Conservation (phyloP, 2,888 invertebrate genomes). For the Apodemia zela region DNA sequence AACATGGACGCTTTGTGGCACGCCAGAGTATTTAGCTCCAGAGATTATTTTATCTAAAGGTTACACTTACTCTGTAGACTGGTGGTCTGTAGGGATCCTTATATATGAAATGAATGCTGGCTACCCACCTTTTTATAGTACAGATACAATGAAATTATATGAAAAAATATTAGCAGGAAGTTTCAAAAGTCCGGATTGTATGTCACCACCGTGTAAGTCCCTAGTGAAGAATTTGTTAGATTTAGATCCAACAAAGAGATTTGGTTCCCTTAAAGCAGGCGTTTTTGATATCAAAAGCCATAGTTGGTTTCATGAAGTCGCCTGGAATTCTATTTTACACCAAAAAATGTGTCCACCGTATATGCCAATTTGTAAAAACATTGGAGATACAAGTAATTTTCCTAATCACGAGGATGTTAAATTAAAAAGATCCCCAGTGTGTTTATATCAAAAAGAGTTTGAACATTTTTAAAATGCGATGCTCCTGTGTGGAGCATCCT, state of each 20-base stretch:
- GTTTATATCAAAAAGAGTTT: slow-evolving; percentile 83
- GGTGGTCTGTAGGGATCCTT: slow-evolving; percentile 95
- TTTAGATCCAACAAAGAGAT: slow-evolving; percentile 77
- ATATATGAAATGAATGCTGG: slow-evolving; percentile 94
- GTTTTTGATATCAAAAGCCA: slow-evolving; percentile 94
- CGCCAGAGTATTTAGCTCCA: slow-evolving; percentile 97
- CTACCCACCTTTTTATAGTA: slow-evolving; percentile 93
- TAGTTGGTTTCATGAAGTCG: slow-evolving; percentile 90
- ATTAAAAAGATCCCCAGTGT: slow-evolving; percentile 63
- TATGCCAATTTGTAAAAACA: slow-evolving; percentile 70
- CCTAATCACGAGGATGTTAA: slow-evolving; percentile 77
- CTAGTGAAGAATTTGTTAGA: slow-evolving; percentile 89
- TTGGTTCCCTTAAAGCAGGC: slow-evolving; percentile 93
- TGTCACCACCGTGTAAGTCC: slow-evolving; percentile 88
- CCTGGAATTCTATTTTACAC: slow-evolving; percentile 91
- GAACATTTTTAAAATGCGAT: slow-evolving; percentile 76
- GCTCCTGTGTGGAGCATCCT: too few relatives aligned
- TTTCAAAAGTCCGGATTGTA: slow-evolving; percentile 89
- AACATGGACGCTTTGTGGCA: slow-evolving; percentile 96
- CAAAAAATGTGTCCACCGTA: slow-evolving; percentile 84
- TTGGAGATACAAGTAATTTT: slow-evolving; percentile 85
- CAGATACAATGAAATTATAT: slow-evolving; percentile 94
- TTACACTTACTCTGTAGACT: slow-evolving; percentile 94
- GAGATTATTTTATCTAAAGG: slow-evolving; percentile 94
- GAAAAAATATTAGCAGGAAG: slow-evolving; percentile 94